A percentile compares a stretch with the other conserved stretches of the same genome.
phyloP scores from a whole-genome alignment of 2,113 vertebrate genomes.

The Megaptera novaeangliae region DNA sequence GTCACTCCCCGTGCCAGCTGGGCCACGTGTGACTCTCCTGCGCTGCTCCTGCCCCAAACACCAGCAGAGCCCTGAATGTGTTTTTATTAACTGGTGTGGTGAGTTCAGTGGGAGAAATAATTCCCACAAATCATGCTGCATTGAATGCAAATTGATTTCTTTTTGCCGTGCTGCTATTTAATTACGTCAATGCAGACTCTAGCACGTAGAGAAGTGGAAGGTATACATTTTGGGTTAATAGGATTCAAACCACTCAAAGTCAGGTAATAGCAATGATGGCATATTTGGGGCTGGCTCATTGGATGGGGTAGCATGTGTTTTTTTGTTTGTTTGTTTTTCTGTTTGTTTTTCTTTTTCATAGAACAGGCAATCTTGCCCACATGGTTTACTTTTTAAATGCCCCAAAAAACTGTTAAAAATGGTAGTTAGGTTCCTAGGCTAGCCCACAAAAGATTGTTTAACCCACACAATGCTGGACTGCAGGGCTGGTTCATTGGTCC shows the following conservation, averaged over 20 bases:
- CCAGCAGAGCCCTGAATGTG: background rate
- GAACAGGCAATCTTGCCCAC: background rate
- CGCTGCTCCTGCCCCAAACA: background rate
- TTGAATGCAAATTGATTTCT: background rate
- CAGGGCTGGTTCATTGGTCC: background rate
- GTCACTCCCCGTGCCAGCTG: too few relatives aligned
- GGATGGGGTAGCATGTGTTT: background rate
- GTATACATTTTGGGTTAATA: background rate
- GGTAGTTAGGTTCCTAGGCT: background rate
- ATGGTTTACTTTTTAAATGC: background rate
- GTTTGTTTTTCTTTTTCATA: background rate
- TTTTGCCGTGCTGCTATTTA: background rate
- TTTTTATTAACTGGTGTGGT: background rate
- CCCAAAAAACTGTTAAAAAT: background rate
- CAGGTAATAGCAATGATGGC: background rate
- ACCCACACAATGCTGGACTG: accelerated
- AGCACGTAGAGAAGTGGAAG: background rate
- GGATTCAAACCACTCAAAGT: background rate
- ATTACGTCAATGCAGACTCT: background rate
- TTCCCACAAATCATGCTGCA: background rate
- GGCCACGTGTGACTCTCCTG: background rate
- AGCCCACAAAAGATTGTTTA: background rate
- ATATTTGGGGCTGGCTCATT: background rate
- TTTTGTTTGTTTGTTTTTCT: background rate
- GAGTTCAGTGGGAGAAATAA: slow-evolving; percentile 38